Conservation (phyloP, 1,140 invertebrate species). For the Scaptomyza graminum region DNA sequence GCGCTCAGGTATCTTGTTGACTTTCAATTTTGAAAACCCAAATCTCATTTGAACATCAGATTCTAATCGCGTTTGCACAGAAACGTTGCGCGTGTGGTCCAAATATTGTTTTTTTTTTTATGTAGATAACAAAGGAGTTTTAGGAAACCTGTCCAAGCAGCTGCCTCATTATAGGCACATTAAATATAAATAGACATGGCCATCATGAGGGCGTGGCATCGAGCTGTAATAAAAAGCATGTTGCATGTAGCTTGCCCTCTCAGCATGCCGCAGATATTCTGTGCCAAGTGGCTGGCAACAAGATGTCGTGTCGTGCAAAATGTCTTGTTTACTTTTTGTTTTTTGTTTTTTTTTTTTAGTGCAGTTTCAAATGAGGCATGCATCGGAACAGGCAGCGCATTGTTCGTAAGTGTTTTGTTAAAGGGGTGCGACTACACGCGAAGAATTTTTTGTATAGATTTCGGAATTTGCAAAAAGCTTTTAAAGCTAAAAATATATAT, state of each 20-base stretch:
- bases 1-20: conserved; percentile 19
- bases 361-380: conserved; percentile 32
- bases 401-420: conserved; percentile 13
- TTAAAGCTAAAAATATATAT: neutral
- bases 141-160: conserved; percentile 23
- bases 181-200: conserved; percentile 11
- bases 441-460: neutral
- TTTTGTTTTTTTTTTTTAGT: neutral
- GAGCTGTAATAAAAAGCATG: conserved; percentile 6
- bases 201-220: conserved; percentile 1
- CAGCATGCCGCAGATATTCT: neutral
- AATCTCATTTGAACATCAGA: conserved; percentile 8
- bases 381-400: conserved; percentile 31
- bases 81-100: conserved; percentile 43
- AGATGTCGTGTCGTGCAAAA: conserved; percentile 26
- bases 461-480: neutral
- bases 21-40: conserved; percentile 18
- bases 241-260: neutral
- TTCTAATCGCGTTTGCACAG: conserved; percentile 12
- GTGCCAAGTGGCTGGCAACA: conserved; percentile 9
- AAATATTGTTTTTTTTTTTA: conserved; percentile 7
- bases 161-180: conserved; percentile 36
- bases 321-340: conserved; percentile 15
- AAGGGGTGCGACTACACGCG: conserved; percentile 13
- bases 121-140: neutral